Evolutionary conservation across 2,113 vertebrate genomes (phyloP), one percentile per base, ranked within the genome.

Genomic region (Saccopteryx bilineata): DNA sequence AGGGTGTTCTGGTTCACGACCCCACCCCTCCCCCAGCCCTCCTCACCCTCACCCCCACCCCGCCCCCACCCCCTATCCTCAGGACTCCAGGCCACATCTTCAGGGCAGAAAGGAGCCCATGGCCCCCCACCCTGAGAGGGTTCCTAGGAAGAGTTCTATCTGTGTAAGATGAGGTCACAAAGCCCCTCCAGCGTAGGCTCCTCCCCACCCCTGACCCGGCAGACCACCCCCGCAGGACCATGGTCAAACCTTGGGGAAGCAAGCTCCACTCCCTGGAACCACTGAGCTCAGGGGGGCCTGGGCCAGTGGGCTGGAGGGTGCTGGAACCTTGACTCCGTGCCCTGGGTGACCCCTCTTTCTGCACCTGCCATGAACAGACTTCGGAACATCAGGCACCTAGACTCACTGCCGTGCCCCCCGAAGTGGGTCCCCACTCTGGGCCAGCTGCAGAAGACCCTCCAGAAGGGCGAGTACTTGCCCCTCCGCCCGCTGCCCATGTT

Each of bases 401-500:
- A 33, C 31, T 46, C 19, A 0, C 5, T 15, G 61, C 90, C 31
- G 19, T 60, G 68, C 0, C 24, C 93, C 48, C 60, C 9, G 0
- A 82, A 88, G 69, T 97, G 97, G 97, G 95, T 97, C 61, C 97
- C 97, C 5, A 31, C 79, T 10, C 88, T 93, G 26, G 97, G 97
- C 15, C 86, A 95, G 86, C 95, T 98, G 46, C 97, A 98, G 89
- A 97, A 94, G 91, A 96, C 94, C 54, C 93, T 98, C n/a, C 93
- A 89, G 88, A 93, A 79, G 94, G 96, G 95, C 39, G 96, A 98
- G 71, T 94, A 97, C 93, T 75, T 95, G 69, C 97, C 97, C 91
- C 93, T 98, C 58, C 63, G 79, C 75, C 96, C 96, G 28, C 68
- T 97, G 94, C 96, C 97, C 83, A 97, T 98, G 97, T 97, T 98